Percentiles rank a stretch among this genome's conserved stretches.
These are phyloP conservation scores for Drusus annulatus DNA, from an alignment of 1,140 invertebrate genomes.

Conservation along the genomic window DNA sequence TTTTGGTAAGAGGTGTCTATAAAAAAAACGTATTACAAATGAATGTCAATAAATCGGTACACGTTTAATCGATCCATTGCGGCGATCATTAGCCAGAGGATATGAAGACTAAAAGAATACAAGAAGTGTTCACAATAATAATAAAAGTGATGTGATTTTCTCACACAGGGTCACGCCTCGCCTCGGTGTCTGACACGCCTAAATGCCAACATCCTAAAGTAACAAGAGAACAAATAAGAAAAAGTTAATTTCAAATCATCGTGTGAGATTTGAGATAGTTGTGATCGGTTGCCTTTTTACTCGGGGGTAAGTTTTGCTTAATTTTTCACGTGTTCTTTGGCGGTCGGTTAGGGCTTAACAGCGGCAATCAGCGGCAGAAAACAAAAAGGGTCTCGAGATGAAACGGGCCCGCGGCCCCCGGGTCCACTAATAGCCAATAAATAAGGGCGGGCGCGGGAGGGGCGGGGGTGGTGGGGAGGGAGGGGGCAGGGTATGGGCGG, in stretches of 20 bases:
- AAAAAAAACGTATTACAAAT: no score
- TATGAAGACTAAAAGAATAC: not conserved
- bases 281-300: not conserved
- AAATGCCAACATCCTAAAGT: not conserved
- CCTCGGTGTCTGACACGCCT: conserved; percentile 8
- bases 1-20: no score
- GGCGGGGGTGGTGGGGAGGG: not conserved
- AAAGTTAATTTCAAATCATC: not conserved
- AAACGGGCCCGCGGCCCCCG: conserved; percentile 50
- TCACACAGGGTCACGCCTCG: conserved; percentile 28
- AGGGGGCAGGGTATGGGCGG: not conserved
- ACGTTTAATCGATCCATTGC: conserved; percentile 13
- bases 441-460: conserved; percentile 38
- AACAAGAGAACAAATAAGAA: not conserved
- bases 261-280: not conserved
- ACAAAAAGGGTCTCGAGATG: conserved; percentile 47
- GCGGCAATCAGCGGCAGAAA: conserved; percentile 51
- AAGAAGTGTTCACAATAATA: not conserved
- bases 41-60: not conserved
- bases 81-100: conserved; percentile 14
- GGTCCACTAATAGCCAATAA: conserved; percentile 53
- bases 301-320: not conserved
- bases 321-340: not conserved
- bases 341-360: conserved; percentile 14
- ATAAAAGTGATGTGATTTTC: conserved; percentile 36